Base-by-base conservation (phyloP, 1,140 invertebrate genomes). In the Scaptomyza pallida region DNA sequence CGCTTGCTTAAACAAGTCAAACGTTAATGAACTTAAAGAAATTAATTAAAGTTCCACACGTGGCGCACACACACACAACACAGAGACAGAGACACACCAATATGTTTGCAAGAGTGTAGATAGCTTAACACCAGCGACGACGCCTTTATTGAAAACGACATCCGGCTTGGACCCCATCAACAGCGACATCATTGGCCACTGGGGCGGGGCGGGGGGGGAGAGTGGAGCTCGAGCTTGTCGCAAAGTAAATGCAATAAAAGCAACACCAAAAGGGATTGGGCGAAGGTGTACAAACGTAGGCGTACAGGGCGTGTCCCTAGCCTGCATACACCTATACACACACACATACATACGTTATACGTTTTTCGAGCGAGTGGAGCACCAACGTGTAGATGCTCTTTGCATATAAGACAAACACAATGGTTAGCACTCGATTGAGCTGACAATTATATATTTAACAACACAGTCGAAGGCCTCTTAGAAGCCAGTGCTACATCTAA, bases 11-110 rank as follows among this genome's bases (percentile, higher is more conserved):
- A 67, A 77, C 77, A 85, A 85, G 81, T 85, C 77, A 86, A 86
- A 85, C 74, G 77, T 86, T 85, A 85, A 85, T 86, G 81, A 85
- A 85, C 81, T 85, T 86, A 85, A 85, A 85, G 81, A 85, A 85
- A 85, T 85, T 85, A 85, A 85, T 85, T 85, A 81, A 86, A 85
- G 77, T 86, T 69, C 61, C 73, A 65, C 56, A 69, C 41, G 21
- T 12, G 55, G 17, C n/a, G 41, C 5, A 23, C n/a, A 43, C 30
- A 45, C 3, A 35, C 12, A 54, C 6, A 2, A 30, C 26, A 30
- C 26, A 30, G 26, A 44, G 16, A 17, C 33, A 33, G 35, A 41
- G 3, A n/a, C 3, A 37, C 2, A 37, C 54, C n/a, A 33, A 23
- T 44, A 40, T 57, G 30, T 50, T 37, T 55, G 17, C 21, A 10